Base-by-base conservation (phyloP, 2,113 vertebrate species). In the Psilopogon haemacephalus region DNA sequence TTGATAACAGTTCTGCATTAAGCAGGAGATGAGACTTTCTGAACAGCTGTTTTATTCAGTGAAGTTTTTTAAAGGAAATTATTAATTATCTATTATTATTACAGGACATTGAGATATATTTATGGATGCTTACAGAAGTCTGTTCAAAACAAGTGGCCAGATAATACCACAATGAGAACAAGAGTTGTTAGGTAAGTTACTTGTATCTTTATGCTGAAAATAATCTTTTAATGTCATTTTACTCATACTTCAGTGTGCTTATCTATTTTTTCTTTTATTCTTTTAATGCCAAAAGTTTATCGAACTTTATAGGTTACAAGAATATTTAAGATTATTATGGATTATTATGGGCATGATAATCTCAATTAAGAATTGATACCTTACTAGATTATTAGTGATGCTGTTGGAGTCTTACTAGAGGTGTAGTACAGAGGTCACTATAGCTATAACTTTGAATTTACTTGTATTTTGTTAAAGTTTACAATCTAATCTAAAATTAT, bases 111-210 rank as follows among this genome's bases (percentile, higher is more conserved):
- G 95, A 98, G 99, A 95, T 99, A 98, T 97, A 99, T 99, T 96
- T 99, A 99, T 80, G 99, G 99, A 83, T 99, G 99, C 97, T 98
- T 99, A 97, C 99, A 99, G 97, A 99, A 98, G 97, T 99, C 99
- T 71, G 99, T 99, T 93, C 98, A 99, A 92, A 97, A 98, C 96
- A 99, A 99, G 95, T 99, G 99, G 99, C 98, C 99, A 88, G 96
- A 98, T 77, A 99, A 99, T 97, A 99, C 97, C 67, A 99, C 99
- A 52, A 99, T 99, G 99, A 98, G 98, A 97, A 99, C 99, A 23
- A 98, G 99, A 97, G 99, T 99, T 95, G 99, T 99, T 70, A 99
- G 99, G 99, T 99, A 99, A 97, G 97, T 89, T 75, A 67, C 79
- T 92, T 59, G 50, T 79, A 26, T 79, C 5, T 81, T 92, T 65